Conservation (phyloP, 2,888 invertebrate genomes). For the Phortica magna region DNA sequence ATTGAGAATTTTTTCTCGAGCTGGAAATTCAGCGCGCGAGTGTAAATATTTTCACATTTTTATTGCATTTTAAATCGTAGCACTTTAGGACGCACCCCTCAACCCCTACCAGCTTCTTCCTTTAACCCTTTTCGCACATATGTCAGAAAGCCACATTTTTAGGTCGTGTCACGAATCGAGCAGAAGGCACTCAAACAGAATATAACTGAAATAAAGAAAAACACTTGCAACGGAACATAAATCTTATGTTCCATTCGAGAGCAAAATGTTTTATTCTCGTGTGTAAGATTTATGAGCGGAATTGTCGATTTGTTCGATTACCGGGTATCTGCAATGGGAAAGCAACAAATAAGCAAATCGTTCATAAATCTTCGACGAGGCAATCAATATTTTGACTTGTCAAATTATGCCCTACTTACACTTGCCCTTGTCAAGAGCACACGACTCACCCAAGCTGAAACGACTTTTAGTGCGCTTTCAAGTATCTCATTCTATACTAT, state of each 20-base stretch:
- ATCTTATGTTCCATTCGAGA: conserved; percentile 63
- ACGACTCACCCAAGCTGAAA: not conserved
- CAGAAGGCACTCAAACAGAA: conserved; percentile 20
- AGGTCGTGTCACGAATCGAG: conserved; percentile 22
- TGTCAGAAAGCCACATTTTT: conserved; percentile 34
- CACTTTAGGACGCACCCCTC: not conserved
- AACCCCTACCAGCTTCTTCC: not conserved
- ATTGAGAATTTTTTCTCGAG: conserved; percentile 56
- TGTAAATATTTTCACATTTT: conserved; percentile 29
- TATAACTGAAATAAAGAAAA: not conserved
- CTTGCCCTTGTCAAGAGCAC: not conserved
- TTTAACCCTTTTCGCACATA: conserved; percentile 35
- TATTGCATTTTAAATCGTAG: conserved; percentile 26
- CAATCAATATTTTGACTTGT: conserved; percentile 71
- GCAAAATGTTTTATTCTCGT: conserved; percentile 50
- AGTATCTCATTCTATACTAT: not conserved
- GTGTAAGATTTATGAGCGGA: conserved; percentile 73
- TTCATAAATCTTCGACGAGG: conserved; percentile 62
- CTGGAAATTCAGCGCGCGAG: conserved; percentile 30
- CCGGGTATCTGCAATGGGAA: conserved; percentile 69
- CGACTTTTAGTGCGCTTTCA: not conserved
- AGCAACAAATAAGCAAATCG: conserved; percentile 47
- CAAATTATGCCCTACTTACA: conserved; percentile 65
- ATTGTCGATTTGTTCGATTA: conserved; percentile 78
- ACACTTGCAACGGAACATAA: conserved; percentile 65